Base-by-base conservation (phyloP, 2,888 invertebrate genomes). In the Neocrepidodera transversa region DNA sequence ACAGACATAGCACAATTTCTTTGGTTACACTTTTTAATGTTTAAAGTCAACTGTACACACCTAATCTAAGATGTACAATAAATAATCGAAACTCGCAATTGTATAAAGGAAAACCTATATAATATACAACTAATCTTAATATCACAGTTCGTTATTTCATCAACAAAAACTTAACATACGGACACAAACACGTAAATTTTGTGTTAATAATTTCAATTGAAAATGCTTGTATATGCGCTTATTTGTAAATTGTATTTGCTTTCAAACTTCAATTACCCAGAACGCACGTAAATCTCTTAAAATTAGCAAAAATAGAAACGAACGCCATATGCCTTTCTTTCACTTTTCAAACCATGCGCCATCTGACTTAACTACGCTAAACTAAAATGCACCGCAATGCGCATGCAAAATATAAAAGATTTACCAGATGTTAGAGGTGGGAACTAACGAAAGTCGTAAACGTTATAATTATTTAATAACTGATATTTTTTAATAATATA, bases 101-200 rank as follows among this genome's bases (percentile, higher is more conserved):
- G 74, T 74, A 73, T 72, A 74, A 72, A 72, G 67, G 62, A 70
- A 70, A 73, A 71, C 72, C 71, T 74, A 73, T 71, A 70, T 67
- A 71, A 70, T 71, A 69, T 64, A 72, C 69, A 75, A 74, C 74
- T 75, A 74, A 74, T 66, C 65, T 74, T 74, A 76, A 75, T 76
- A 76, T 76, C 76, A 76, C 76, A 76, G 76, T 73, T 73, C 71
- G 73, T 72, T 73, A 66, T 69, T 73, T 74, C 71, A 69, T 73
- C 71, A 73, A 73, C 74, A 73, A 74, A 72, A 74, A 73, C 72
- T 71, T 65, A 73, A 72, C 71, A 73, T 71, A 74, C 72, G 74
- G 72, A 72, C 69, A 74, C 71, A 63, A 71, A 71, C 71, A 72
- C 70, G 67, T 69, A 70, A 64, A 68, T 68, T 55, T 62, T 64